Percentiles rank a stretch among this genome's conserved stretches.
Conservation (phyloP, 2,888 invertebrate genomes). For the Deladenus siricidicola region DNA sequence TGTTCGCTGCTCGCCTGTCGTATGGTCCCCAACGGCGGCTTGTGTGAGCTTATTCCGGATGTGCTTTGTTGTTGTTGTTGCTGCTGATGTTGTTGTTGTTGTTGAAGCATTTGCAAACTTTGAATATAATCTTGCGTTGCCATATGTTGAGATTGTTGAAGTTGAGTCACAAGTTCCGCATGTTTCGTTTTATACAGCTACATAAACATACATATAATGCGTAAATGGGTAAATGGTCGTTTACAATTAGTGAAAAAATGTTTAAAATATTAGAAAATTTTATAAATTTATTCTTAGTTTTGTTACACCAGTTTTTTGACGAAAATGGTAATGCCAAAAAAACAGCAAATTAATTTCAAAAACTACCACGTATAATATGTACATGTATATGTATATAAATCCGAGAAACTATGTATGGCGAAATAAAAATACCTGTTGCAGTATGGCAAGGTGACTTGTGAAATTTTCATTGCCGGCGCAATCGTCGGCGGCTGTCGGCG, state of each 20-base stretch:
- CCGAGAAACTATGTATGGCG: too few species aligned
- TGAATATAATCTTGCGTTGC: conserved; percentile 26
- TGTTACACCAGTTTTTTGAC: too few species aligned
- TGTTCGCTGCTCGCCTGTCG: conserved; percentile 21
- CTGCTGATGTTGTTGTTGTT: conserved; percentile 12
- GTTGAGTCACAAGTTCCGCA: conserved; percentile 39
- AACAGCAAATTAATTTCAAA: too few species aligned
- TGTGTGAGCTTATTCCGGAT: conserved; percentile 1
- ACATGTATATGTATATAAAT: too few species aligned
- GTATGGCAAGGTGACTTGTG: neutral
- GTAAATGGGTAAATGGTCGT: conserved; percentile 2
- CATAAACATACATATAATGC: too few species aligned
- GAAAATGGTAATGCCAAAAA: too few species aligned
- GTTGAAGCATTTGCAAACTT: conserved; percentile 19
- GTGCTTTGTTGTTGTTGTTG: conserved; percentile 13
- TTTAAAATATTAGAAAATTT: neutral
- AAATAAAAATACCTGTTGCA: conserved; percentile 9
- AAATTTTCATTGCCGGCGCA: neutral
- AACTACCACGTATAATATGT: too few species aligned
- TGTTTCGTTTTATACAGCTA: conserved; percentile 39
- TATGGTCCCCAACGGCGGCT: conserved; percentile 13
- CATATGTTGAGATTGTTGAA: conserved; percentile 20
- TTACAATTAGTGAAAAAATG: neutral
- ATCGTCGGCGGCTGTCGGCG: neutral
- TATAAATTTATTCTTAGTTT: too few species aligned